phyloP scores from a whole-genome alignment of 1,140 invertebrate species.

The Ceratina calcarata region DNA sequence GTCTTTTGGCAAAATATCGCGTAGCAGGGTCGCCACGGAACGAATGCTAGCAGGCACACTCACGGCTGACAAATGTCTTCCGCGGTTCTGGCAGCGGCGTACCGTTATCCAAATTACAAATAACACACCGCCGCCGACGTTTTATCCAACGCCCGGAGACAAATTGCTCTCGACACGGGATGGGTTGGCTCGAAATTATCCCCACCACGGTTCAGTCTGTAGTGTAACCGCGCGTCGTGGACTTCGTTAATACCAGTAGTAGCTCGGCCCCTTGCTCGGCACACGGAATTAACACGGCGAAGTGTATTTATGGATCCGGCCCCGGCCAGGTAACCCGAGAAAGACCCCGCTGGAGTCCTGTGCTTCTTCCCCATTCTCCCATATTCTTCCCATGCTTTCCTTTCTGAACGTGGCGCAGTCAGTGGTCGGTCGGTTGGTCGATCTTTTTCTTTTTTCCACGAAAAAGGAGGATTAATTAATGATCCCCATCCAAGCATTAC shows the following conservation, averaged over 20 bases:
- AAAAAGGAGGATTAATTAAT: constrained; percentile 64
- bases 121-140: constrained; percentile 66
- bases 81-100: constrained; percentile 64
- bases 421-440: background rate
- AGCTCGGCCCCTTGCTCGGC: constrained; percentile 70
- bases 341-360: constrained; percentile 47
- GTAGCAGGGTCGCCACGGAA: constrained; percentile 33
- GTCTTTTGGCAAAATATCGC: constrained; percentile 52
- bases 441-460: constrained; percentile 46
- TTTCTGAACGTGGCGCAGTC: constrained; percentile 7
- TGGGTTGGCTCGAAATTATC: constrained; percentile 62
- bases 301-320: constrained; percentile 72
- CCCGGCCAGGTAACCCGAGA: constrained; percentile 64
- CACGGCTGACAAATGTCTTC: constrained; percentile 66
- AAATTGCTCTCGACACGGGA: constrained; percentile 61
- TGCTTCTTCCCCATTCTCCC: constrained; percentile 37
- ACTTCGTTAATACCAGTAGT: constrained; percentile 76
- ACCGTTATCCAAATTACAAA: constrained; percentile 71
- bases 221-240: constrained; percentile 62
- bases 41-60: constrained; percentile 47
- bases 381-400: constrained; percentile 16
- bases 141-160: constrained; percentile 66
- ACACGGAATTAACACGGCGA: constrained; percentile 75
- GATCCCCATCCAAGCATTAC: constrained; percentile 64
- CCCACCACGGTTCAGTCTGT: constrained; percentile 18